Conservation (phyloP, 2,888 invertebrate genomes). For the Acanthosepion lycidas region DNA sequence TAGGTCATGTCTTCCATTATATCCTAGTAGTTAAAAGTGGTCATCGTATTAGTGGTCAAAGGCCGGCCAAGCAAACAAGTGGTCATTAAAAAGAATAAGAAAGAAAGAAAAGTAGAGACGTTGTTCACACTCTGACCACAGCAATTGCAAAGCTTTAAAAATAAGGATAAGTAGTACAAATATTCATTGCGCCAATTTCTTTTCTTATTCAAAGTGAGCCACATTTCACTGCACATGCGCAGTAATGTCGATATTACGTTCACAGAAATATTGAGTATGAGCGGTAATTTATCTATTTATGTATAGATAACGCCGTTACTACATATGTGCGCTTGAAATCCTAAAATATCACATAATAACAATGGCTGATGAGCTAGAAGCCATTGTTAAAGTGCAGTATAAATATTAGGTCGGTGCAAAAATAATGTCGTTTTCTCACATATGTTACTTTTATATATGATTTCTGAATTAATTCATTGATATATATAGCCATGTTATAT, state of each 20-base stretch:
- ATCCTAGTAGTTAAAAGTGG: slow-evolving; percentile 15
- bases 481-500: no score
- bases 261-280: no score
- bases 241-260: neutral
- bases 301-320: no score
- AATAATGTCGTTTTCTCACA: no score
- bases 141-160: neutral
- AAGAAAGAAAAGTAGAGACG: neutral
- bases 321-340: no score
- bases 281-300: no score
- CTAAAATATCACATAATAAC: no score
- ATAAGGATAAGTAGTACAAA: neutral
- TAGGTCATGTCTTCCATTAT: slow-evolving; percentile 33
- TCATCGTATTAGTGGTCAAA: neutral
- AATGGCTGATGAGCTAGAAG: no score
- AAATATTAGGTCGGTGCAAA: no score
- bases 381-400: no score
- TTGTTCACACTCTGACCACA: neutral
- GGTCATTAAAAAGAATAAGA: neutral
- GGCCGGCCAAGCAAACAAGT: neutral
- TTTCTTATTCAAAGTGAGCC: neutral
- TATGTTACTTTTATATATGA: no score
- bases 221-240: neutral
- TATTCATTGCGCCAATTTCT: neutral
- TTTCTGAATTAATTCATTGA: no score